Percentiles rank a stretch among this genome's conserved stretches.
phyloP scores from a whole-genome alignment of 2,113 vertebrate species.

The Lepisosteus osseus region DNA sequence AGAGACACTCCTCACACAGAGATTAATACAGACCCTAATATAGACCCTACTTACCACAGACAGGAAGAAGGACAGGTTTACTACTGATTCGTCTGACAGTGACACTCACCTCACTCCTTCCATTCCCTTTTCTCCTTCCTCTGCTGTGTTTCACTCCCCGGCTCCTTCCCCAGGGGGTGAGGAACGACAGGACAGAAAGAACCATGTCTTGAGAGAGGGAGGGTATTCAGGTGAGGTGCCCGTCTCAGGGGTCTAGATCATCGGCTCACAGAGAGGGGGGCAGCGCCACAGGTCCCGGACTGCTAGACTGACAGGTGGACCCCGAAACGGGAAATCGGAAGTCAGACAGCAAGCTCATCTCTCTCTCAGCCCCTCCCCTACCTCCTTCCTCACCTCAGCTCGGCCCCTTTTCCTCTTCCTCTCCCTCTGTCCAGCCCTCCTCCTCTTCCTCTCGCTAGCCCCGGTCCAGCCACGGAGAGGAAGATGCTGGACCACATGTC shows the following conservation, averaged over 20 bases:
- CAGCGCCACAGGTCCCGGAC: too few species aligned
- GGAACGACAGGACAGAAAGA: too few species aligned
- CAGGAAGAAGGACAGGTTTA: slow-evolving; percentile 41
- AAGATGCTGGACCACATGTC: slow-evolving; percentile 62
- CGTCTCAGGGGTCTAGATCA: too few species aligned
- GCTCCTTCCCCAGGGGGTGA: not conserved
- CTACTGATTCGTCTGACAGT: slow-evolving; percentile 43
- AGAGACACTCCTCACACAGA: too few species aligned
- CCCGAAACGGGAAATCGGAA: too few species aligned
- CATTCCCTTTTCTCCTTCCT: not conserved
- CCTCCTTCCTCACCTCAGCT: slow-evolving; percentile 37
- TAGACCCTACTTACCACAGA: slow-evolving; percentile 32
- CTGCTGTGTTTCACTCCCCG: slow-evolving; percentile 10
- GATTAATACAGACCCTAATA: too few species aligned
- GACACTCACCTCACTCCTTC: not conserved
- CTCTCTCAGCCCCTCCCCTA: slow-evolving; percentile 30
- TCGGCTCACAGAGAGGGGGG: too few species aligned
- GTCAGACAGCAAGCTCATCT: not conserved
- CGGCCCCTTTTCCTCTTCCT: slow-evolving; percentile 2
- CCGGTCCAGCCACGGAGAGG: not conserved
- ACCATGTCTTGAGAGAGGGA: too few species aligned
- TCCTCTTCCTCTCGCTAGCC: slow-evolving; percentile 32
- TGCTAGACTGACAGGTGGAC: too few species aligned
- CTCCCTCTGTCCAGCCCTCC: not conserved
- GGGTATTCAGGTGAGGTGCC: too few species aligned